Base-by-base conservation (phyloP, 2,888 invertebrate genomes). In the Anoncus sp. region DNA sequence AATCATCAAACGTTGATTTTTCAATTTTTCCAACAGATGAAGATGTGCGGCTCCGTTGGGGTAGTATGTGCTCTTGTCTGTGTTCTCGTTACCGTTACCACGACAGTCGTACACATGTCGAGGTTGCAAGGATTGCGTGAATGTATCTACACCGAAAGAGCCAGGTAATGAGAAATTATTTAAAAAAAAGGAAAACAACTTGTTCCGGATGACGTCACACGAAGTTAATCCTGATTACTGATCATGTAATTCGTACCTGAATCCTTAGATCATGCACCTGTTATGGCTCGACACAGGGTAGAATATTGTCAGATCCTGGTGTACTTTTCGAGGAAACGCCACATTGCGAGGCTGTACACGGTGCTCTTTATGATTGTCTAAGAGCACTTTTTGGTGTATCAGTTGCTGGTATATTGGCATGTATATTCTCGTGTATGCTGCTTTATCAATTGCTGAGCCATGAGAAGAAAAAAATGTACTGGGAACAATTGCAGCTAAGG, bases 381-480 rank as follows among this genome's bases (percentile, higher is more conserved):
- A 93, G 97, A 9, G 97, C 97, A 0, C 96, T 98, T 86, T 98
- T 98, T 91, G 97, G 97, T n/a, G 93, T 97, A 38, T 97, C 97
- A 0, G 97, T 98, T 24, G 96, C 96, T 83, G 97, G 97, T 0
- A 97, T 98, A 38, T 93, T 98, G 43, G 96, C 97, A 60, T 97
- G 97, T 92, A 97, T 98, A 82, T 97, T 97, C 90, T 97, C 97
- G 82, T 97, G 97, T 88, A 97, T 98, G 97, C 94, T 98, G 71
- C 96, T 97, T 10, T 98, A 97, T 89, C 97, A 98, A 90, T 92
- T 98, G 78, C 92, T 97, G 66, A 97, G 97, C 83, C 98, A 98
- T 88, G 98, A 98, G 91, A 95, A 97, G 80, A 98, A 98, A 92
- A 98, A 97, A 92, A 97, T 97, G 96, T 98, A 98, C 90, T 98